Evolutionary conservation across 2,888 invertebrate species (phyloP).

Genomic region (Dryadula phaetusa): DNA sequence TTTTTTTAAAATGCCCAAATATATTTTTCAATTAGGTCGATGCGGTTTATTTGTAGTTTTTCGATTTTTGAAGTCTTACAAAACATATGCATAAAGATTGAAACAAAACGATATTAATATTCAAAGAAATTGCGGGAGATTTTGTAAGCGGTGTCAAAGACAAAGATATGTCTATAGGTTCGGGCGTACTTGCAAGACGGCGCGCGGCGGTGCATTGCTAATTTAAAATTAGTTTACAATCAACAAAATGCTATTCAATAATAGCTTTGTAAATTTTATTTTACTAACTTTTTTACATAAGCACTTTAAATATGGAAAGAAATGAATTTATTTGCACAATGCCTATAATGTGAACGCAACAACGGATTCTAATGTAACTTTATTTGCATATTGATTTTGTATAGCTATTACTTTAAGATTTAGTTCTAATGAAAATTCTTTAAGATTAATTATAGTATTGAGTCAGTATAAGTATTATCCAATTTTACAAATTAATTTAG

Average conservation of each 20-base stretch:
- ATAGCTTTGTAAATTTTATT: neutral
- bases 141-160: no score
- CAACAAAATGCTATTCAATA: neutral
- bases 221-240: neutral
- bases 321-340: conserved; percentile 35
- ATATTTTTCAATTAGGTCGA: neutral
- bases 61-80: no score
- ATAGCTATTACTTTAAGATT: conserved; percentile 73
- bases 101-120: neutral
- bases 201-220: conserved; percentile 1
- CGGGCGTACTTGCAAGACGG: neutral
- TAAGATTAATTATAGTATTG: conserved; percentile 59
- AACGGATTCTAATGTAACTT: conserved; percentile 56
- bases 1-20: neutral
- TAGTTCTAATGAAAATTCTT: conserved; percentile 62
- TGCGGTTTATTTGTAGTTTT: neutral
- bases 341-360: conserved; percentile 55
- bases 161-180: neutral
- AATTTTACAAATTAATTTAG: conserved; percentile 34
- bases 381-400: conserved; percentile 50
- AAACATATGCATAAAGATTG: no score
- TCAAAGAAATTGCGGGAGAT: no score
- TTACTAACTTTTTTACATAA: neutral
- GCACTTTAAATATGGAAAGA: neutral
- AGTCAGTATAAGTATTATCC: conserved; percentile 73